Base-by-base conservation (phyloP, 2,888 invertebrate species). In the Apotomis capreana region DNA sequence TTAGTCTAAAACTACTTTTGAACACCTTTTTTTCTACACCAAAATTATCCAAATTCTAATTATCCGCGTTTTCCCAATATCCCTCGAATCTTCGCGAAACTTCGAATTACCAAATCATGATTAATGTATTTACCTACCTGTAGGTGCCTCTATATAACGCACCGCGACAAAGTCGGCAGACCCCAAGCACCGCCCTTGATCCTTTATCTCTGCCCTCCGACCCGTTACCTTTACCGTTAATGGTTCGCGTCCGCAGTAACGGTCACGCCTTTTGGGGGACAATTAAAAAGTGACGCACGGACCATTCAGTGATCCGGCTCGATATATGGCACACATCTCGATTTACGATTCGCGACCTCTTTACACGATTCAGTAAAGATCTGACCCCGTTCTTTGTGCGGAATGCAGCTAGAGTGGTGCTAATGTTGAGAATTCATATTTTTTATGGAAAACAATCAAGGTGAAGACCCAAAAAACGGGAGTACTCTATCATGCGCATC, bases 201-300 rank as follows among this genome's bases (percentile, higher is more conserved):
- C 77, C 78, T 75, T 71, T 68, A 61, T 76, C 78, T 81, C 82
- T 78, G 81, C 84, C 89, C 88, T 90, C 87, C 87, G 83, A 89
- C 87, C 91, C 90, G 91, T 91, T 90, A 91, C 80, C 78, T 87
- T 84, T 89, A 89, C 92, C 89, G 92, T 92, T 92, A 89, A 92
- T 91, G 89, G 88, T 86, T 83, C 83, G 51, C 44, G 84, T 87
- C 86, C 85, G 84, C 87, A 83, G 79, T 91, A 90, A 91, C 91
- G 91, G 91, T 88, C 83, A 79, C 80, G 74, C 87, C 87, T 80
- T 86, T 83, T 85, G 80, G 79, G 84, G 84, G 84, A 89, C 89
- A 89, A 88, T 89, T 90, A 89, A 87, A 87, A 85, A 76, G 83
- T 91, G 92, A 91, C 91, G 88, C 91, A 91, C 85, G 82, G 76